Percentiles rank a stretch among this genome's conserved stretches.
Evolutionary conservation across 2,113 vertebrate genomes (phyloP).

Genomic region (Sturnira hondurensis): DNA sequence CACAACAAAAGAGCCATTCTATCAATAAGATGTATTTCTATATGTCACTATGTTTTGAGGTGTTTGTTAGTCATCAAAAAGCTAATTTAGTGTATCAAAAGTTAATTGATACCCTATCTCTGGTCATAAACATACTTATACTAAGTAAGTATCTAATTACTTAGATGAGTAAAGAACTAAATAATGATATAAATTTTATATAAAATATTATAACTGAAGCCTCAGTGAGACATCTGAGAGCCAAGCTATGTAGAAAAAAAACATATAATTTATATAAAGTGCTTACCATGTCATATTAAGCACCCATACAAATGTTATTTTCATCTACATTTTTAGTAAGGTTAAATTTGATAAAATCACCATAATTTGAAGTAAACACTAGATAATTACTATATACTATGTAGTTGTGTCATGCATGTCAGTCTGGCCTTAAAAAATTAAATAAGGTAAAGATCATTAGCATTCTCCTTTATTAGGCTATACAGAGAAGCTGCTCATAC

Average conservation of each 20-base stretch:
- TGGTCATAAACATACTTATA: neutral
- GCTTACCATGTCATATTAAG: neutral
- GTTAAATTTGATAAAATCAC: neutral
- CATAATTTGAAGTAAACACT: neutral
- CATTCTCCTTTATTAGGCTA: neutral
- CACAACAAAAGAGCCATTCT: neutral
- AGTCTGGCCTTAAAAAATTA: neutral
- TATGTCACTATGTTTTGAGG: neutral
- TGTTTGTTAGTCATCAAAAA: neutral
- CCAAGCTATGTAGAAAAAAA: neutral
- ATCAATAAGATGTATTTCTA: neutral
- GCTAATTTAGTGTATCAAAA: too few species aligned
- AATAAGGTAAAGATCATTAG: neutral
- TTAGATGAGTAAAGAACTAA: neutral
- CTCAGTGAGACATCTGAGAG: neutral
- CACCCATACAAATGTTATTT: neutral
- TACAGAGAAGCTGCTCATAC: neutral
- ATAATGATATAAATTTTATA: neutral
- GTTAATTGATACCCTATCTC: neutral
- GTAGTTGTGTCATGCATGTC: neutral
- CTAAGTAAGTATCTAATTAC: neutral
- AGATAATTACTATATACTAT: neutral
- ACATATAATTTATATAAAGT: neutral
- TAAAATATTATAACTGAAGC: neutral
- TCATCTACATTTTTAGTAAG: neutral